Conservation (phyloP, 2,797 vertebrate species). For the Acrossocheilus fasciatus region DNA sequence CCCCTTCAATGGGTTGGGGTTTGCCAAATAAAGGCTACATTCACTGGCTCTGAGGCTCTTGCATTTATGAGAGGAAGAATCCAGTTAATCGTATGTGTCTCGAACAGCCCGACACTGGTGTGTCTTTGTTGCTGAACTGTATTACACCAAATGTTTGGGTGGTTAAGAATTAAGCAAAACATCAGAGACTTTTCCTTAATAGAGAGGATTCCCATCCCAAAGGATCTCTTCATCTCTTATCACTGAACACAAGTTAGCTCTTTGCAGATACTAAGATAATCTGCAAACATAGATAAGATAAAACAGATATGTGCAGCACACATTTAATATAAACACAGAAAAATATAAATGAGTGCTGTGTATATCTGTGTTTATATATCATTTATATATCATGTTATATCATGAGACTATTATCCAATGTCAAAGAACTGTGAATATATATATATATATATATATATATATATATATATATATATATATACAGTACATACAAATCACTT, state of each 20-base stretch:
- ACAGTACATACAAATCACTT: background rate
- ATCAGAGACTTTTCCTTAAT: constrained; percentile 38
- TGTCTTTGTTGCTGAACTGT: constrained; percentile 54
- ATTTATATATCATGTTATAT: no score
- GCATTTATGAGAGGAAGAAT: constrained; percentile 58
- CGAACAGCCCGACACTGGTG: constrained; percentile 44
- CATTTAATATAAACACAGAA: background rate
- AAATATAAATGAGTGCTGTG: background rate
- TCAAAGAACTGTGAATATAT: background rate
- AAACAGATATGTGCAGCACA: background rate
- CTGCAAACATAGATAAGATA: background rate
- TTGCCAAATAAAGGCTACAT: constrained; percentile 62
- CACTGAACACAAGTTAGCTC: background rate
- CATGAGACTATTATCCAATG: no score
- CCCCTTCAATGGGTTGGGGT: constrained; percentile 51
- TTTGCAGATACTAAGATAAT: background rate
- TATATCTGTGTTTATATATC: background rate
- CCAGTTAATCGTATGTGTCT: constrained; percentile 47
- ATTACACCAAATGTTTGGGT: constrained; percentile 55
- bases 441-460: background rate
- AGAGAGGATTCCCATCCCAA: constrained; percentile 29
- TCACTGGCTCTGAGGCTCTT: constrained; percentile 50
- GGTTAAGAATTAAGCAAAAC: constrained; percentile 37
- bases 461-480: background rate
- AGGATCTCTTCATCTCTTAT: constrained; percentile 36